A percentile compares a stretch with the other conserved stretches of the same genome.
These are phyloP conservation scores for Magallana ariakensis DNA, from an alignment of 1,140 invertebrate species.

Conservation along the genomic window DNA sequence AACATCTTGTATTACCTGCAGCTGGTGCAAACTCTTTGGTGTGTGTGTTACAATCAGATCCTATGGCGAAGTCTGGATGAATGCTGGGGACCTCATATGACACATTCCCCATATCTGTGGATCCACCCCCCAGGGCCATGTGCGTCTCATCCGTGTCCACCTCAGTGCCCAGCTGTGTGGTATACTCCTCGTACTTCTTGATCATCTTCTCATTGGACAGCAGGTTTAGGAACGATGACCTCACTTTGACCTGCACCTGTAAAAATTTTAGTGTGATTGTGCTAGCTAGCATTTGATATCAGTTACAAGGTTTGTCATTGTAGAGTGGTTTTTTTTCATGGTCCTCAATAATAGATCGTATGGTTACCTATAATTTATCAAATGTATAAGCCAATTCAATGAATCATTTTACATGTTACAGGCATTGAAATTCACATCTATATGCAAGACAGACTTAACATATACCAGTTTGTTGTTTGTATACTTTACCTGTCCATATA, in stretches of 20 bases:
- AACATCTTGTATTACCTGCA: constrained; percentile 53
- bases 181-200: constrained; percentile 56
- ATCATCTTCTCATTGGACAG: constrained; percentile 56
- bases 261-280: background rate
- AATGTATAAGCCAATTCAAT: too few relatives aligned
- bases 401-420: too few relatives aligned
- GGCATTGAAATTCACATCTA: too few relatives aligned
- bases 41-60: constrained; percentile 68
- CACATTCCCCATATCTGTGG: constrained; percentile 76
- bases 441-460: too few relatives aligned
- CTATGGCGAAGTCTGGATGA: constrained; percentile 74
- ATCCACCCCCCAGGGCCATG: constrained; percentile 46
- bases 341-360: too few relatives aligned
- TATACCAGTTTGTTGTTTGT: too few relatives aligned
- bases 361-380: too few relatives aligned
- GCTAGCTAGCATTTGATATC: background rate
- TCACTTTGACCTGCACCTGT: constrained; percentile 37
- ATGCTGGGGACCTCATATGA: constrained; percentile 75
- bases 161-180: constrained; percentile 48
- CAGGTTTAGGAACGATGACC: constrained; percentile 28
- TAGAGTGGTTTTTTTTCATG: too few relatives aligned
- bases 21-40: constrained; percentile 67
- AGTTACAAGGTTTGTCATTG: too few relatives aligned
- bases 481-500: too few relatives aligned
- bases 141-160: constrained; percentile 23